phyloP scores from a whole-genome alignment of 2,797 vertebrate genomes.

The Tolypeutes matacus region DNA sequence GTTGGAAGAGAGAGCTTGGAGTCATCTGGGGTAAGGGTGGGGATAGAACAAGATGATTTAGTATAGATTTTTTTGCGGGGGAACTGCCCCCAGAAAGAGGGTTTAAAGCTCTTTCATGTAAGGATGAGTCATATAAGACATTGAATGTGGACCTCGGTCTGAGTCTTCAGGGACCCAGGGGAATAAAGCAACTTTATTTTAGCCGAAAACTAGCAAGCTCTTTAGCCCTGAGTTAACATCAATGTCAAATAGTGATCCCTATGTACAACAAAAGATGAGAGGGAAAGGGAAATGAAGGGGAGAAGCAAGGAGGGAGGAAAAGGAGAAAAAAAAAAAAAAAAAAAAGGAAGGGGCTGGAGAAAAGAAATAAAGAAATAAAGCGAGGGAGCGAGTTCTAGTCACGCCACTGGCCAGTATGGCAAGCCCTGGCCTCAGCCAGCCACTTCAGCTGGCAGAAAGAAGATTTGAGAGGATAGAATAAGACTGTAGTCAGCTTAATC shows the following conservation, averaged over 20 bases:
- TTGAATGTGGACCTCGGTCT: neutral
- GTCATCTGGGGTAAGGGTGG: neutral
- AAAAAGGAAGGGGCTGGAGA: neutral
- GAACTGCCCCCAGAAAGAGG: neutral
- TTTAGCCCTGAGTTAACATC: neutral
- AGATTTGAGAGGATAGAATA: neutral
- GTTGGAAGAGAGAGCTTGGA: neutral
- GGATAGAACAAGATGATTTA: neutral
- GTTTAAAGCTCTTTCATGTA: conserved; percentile 28
- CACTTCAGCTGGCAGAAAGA: neutral
- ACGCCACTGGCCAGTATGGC: accelerated
- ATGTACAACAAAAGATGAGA: neutral
- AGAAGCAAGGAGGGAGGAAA: neutral
- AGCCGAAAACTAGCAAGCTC: neutral
- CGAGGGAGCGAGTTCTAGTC: accelerated
- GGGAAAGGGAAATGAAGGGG: neutral
- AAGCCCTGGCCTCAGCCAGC: neutral
- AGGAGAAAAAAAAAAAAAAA: too few relatives aligned
- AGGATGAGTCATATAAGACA: neutral
- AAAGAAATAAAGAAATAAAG: neutral
- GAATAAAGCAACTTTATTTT: conserved; percentile 22
- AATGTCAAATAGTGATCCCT: neutral
- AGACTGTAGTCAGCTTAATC: neutral
- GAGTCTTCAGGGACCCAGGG: neutral
- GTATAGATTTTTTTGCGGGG: neutral